Base-by-base conservation (phyloP, 2,113 vertebrate genomes). In the Ceyx cyanopectus region DNA sequence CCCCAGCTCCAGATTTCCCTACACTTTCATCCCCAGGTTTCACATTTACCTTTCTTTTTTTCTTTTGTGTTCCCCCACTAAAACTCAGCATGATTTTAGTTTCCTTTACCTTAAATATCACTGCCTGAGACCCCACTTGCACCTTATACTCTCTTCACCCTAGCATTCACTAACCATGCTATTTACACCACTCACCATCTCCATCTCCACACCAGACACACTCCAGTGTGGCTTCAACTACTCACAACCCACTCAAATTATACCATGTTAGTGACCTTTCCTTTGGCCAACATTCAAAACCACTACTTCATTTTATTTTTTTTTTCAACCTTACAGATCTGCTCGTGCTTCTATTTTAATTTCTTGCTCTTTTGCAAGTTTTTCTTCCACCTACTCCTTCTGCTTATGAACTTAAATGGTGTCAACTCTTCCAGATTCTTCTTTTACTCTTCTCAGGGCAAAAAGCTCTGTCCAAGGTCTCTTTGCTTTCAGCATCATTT, bases 61-160 rank as follows among this genome's bases (percentile, higher is more conserved):
- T 41, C 10, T 14, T 16, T 10, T 18, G 14, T 2, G 2, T 26
- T 19, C n/a, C 3, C 2, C 2, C 21, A 30, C 20, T 7, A 2
- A 63, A 81, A 68, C 20, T 3, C 17, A 54, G 18, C 3, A 6
- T 2, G 15, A 65, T 61, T 86, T 60, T 2, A 30, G 8, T 32
- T 54, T 24, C 53, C 75, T 51, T 50, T n/a, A 27, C 5, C 2
- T 26, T 21, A 34, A 74, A 45, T 29, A 67, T 29, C 48, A 15
- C 57, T 50, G 50, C 21, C 27, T 41, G 5, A 8, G 14, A 56
- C 41, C 19, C 32, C 21, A 26, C 34, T 18, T 21, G 27, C 19
- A 45, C 13, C 24, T 40, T 1, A 0, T 9, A 61, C 7, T 72
- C n/a, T 41, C 16, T 48, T 30, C 58, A 54, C 2, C 58, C 24